These are phyloP conservation scores for Halcyon senegalensis DNA, from an alignment of 2,113 vertebrate species.

Conservation along the genomic window DNA sequence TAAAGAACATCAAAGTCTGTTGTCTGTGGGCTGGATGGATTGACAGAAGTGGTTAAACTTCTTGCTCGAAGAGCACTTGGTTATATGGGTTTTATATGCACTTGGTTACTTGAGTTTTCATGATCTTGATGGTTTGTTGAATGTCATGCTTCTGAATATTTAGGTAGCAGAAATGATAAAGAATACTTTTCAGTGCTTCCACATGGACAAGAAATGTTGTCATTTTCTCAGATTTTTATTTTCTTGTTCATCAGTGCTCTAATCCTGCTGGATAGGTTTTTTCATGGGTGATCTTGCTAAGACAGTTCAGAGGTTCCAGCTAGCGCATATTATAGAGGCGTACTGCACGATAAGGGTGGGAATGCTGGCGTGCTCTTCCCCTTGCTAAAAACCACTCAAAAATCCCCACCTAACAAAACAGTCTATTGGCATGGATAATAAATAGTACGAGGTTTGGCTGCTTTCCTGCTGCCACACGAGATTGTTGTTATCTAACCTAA, in stretches of 20 bases:
- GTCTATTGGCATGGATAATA: neutral
- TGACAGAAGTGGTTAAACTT: neutral
- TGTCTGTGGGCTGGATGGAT: neutral
- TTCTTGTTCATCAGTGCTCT: neutral
- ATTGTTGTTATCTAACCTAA: constrained; percentile 12
- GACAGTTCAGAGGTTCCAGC: neutral
- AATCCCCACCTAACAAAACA: neutral
- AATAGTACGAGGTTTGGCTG: neutral
- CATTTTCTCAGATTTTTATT: neutral
- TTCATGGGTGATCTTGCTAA: neutral
- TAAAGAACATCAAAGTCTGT: neutral
- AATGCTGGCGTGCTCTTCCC: neutral
- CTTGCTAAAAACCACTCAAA: constrained; percentile 8
- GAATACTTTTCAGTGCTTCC: neutral
- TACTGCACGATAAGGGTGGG: neutral
- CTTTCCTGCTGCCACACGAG: neutral
- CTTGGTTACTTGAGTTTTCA: neutral
- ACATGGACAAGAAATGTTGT: neutral
- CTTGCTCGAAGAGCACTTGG: neutral
- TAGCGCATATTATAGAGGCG: neutral
- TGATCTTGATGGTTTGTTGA: neutral
- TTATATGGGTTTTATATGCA: neutral
- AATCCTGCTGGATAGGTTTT: neutral
- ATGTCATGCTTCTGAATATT: neutral
- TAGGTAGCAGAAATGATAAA: neutral